A percentile compares a stretch with the other conserved stretches of the same genome.
phyloP scores from a whole-genome alignment of 2,113 vertebrate species.

The Arenaria interpres region DNA sequence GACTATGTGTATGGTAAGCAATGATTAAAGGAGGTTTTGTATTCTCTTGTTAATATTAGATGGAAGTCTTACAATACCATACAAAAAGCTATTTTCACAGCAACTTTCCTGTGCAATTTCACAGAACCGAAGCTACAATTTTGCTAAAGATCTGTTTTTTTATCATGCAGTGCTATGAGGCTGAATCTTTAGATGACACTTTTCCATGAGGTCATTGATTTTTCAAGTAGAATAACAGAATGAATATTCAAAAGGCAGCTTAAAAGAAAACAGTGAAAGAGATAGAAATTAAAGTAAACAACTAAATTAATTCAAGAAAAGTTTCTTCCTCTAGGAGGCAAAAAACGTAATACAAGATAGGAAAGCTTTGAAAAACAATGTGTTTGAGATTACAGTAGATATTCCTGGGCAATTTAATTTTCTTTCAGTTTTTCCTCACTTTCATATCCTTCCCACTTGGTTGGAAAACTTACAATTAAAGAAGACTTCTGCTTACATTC shows the following conservation, averaged over 20 bases:
- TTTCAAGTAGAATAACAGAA: conserved; percentile 24
- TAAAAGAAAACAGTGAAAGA: not conserved
- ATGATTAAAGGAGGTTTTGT: not conserved
- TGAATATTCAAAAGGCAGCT: not conserved
- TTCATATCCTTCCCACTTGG: not conserved
- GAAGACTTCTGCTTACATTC: not conserved
- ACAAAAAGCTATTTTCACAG: not conserved
- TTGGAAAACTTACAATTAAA: not conserved
- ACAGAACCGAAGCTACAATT: conserved; percentile 1
- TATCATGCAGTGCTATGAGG: not conserved
- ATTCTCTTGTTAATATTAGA: not conserved
- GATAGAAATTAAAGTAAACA: not conserved
- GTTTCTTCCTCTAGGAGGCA: not conserved
- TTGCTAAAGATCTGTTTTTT: conserved; percentile 30
- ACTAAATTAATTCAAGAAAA: not conserved
- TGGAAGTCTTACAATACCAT: not conserved
- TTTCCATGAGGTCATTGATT: not conserved
- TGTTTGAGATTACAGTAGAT: not conserved
- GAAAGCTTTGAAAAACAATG: not conserved
- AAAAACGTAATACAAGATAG: not conserved
- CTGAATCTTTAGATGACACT: not conserved
- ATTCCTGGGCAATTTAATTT: not conserved
- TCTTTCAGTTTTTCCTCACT: not conserved
- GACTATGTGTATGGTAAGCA: not conserved
- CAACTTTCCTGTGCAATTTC: not conserved